These are phyloP conservation scores for Eupelmus urozonus DNA, from an alignment of 2,888 invertebrate species.

Conservation along the genomic window DNA sequence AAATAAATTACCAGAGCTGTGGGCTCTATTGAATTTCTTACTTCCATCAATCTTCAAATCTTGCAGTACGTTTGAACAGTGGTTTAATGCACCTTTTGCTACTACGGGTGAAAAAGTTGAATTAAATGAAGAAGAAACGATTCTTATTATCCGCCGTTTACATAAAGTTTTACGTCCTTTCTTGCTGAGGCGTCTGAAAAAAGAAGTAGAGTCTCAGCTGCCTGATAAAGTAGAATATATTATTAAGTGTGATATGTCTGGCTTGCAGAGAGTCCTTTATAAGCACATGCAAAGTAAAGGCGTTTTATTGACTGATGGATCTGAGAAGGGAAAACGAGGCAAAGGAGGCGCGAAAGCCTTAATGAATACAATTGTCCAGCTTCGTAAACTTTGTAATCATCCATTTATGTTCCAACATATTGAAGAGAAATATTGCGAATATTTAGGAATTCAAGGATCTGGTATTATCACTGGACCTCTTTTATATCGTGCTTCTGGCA, in stretches of 20 bases:
- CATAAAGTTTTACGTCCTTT: slow-evolving; percentile 99
- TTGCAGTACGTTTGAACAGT: slow-evolving; percentile 98
- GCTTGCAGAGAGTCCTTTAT: slow-evolving; percentile 95
- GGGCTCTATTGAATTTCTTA: slow-evolving; percentile 98
- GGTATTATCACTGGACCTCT: slow-evolving; percentile 92
- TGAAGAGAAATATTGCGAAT: slow-evolving; percentile 97
- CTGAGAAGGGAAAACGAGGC: slow-evolving; percentile 95
- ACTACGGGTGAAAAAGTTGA: slow-evolving; percentile 99
- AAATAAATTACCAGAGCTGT: slow-evolving; percentile 98
- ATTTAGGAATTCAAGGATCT: slow-evolving; percentile 85
- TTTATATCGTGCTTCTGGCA: slow-evolving; percentile 95
- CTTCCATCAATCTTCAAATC: slow-evolving; percentile 99
- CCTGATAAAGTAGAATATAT: slow-evolving; percentile 99
- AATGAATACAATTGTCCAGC: slow-evolving; percentile 99
- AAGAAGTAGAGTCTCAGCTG: slow-evolving; percentile 99
- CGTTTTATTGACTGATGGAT: slow-evolving; percentile 95
- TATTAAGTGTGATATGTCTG: slow-evolving; percentile 99
- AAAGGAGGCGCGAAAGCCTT: slow-evolving; percentile 97
- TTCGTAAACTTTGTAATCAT: slow-evolving; percentile 99
- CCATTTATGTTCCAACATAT: slow-evolving; percentile 99
- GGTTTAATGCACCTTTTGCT: slow-evolving; percentile 99
- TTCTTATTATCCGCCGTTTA: slow-evolving; percentile 98
- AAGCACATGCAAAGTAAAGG: slow-evolving; percentile 99
- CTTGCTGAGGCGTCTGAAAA: slow-evolving; percentile 96
- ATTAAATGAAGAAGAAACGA: slow-evolving; percentile 99